phyloP scores from a whole-genome alignment of 2,888 invertebrate genomes.

The Phoenoteleia sp. region DNA sequence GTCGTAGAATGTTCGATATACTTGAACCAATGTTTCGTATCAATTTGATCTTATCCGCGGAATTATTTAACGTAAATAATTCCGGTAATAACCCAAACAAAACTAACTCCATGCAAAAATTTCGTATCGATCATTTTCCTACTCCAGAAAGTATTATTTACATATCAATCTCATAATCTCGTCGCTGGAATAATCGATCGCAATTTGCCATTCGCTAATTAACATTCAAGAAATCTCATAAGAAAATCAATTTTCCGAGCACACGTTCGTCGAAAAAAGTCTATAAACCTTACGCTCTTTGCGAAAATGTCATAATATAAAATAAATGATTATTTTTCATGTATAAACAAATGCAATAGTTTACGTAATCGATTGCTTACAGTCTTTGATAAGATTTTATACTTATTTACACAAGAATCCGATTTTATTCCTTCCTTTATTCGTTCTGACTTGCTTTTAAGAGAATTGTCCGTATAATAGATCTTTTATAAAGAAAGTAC shows the following conservation, averaged over 20 bases:
- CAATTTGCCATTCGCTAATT: constrained; percentile 29
- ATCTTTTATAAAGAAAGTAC: constrained; percentile 37
- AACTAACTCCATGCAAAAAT: constrained; percentile 1
- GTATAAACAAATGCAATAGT: constrained; percentile 27
- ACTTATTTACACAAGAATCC: constrained; percentile 50
- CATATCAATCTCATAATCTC: constrained; percentile 22
- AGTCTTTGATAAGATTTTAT: constrained; percentile 31
- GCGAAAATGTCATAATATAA: not conserved
- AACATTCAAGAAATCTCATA: constrained; percentile 5
- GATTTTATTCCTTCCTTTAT: constrained; percentile 42
- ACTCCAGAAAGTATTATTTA: constrained; percentile 8
- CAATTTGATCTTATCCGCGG: constrained; percentile 40
- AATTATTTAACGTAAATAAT: constrained; percentile 48
- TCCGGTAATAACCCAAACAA: not conserved
- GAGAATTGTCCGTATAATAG: constrained; percentile 52
- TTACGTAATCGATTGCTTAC: constrained; percentile 37
- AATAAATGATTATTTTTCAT: constrained; percentile 9
- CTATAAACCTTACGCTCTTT: not conserved
- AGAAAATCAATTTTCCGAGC: not conserved
- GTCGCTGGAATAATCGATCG: constrained; percentile 23
- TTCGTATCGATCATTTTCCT: constrained; percentile 1
- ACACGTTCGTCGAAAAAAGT: not conserved
- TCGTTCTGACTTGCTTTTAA: constrained; percentile 43
- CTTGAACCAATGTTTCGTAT: constrained; percentile 27
- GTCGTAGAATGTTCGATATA: constrained; percentile 36